Evolutionary conservation across 1,140 invertebrate species (phyloP).

Genomic region (Mylabris phalerata): DNA sequence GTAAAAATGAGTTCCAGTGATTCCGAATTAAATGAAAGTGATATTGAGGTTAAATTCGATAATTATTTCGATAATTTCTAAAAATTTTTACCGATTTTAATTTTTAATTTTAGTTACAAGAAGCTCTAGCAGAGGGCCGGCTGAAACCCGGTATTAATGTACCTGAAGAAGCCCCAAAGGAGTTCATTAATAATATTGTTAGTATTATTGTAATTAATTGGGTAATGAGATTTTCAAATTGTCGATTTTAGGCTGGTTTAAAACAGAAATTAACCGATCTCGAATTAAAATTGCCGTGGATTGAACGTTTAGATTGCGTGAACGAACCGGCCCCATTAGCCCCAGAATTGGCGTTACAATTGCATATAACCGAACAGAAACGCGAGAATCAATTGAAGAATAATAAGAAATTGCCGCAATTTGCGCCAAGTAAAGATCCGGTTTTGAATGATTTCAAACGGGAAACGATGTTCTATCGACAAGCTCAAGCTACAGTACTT

Average conservation of each 20-base stretch:
- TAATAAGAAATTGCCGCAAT: slow-evolving; percentile 58
- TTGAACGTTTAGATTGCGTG: slow-evolving; percentile 75
- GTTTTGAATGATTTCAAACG: slow-evolving; percentile 90
- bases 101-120: slow-evolving; percentile 60
- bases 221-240: neutral
- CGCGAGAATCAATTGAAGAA: slow-evolving; percentile 60
- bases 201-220: slow-evolving; percentile 8
- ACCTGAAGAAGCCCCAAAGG: slow-evolving; percentile 51
- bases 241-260: slow-evolving; percentile 50
- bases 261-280: slow-evolving; percentile 67
- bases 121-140: slow-evolving; percentile 71
- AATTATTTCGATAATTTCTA: neutral
- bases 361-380: slow-evolving; percentile 61
- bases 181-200: slow-evolving; percentile 59
- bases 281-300: slow-evolving; percentile 69
- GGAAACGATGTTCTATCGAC: slow-evolving; percentile 85
- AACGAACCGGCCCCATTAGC: slow-evolving; percentile 70
- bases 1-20: slow-evolving; percentile 29
- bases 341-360: slow-evolving; percentile 70
- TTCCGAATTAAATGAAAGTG: slow-evolving; percentile 42
- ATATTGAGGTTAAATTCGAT: slow-evolving; percentile 41
- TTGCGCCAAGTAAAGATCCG: slow-evolving; percentile 62
- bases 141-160: slow-evolving; percentile 79
- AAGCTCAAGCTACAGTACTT: slow-evolving; percentile 82
- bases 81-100: too few species aligned